A percentile compares a stretch with the other conserved stretches of the same genome.
Conservation (phyloP, 53 echinoderm and acorn worm genomes). For the Echinometra lucunter region DNA sequence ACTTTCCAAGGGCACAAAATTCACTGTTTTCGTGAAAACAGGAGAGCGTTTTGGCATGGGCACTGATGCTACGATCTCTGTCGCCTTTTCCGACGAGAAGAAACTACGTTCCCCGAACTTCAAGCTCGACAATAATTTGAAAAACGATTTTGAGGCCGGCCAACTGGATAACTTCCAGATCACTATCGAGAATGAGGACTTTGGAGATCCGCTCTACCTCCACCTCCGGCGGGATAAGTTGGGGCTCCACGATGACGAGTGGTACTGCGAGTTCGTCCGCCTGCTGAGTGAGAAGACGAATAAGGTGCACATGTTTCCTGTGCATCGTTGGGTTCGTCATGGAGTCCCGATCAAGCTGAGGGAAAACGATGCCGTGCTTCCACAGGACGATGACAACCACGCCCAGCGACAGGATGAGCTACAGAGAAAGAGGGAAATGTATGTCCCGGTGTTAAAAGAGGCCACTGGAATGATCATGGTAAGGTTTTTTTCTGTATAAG, state of each 20-base stretch:
- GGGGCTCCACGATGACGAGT: conserved; percentile 61
- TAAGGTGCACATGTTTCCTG: conserved; percentile 31
- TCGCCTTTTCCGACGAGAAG: conserved; percentile 67
- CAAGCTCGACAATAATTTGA: conserved; percentile 69
- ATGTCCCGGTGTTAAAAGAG: background rate
- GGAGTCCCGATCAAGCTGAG: conserved; percentile 8
- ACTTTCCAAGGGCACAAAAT: conserved; percentile 1
- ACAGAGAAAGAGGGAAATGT: background rate
- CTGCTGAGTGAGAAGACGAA: conserved; percentile 52
- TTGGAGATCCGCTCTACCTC: conserved; percentile 74
- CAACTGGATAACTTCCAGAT: conserved; percentile 66
- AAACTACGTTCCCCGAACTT: conserved; percentile 62
- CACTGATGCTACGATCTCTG: conserved; percentile 78
- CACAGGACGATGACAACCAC: conserved; percentile 26
- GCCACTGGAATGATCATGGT: conserved; percentile 40
- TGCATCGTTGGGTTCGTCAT: conserved; percentile 53
- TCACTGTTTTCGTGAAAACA: conserved; percentile 75
- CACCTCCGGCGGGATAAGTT: conserved; percentile 79
- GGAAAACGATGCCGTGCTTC: conserved; percentile 49
- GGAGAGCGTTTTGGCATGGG: conserved; percentile 86
- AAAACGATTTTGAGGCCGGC: conserved; percentile 84
- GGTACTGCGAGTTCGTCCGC: conserved; percentile 83
- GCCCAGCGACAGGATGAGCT: conserved; percentile 41
- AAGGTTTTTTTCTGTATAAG: background rate
- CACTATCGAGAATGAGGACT: conserved; percentile 34